Conservation (phyloP, 2,113 vertebrate genomes). For the Psophia crepitans region DNA sequence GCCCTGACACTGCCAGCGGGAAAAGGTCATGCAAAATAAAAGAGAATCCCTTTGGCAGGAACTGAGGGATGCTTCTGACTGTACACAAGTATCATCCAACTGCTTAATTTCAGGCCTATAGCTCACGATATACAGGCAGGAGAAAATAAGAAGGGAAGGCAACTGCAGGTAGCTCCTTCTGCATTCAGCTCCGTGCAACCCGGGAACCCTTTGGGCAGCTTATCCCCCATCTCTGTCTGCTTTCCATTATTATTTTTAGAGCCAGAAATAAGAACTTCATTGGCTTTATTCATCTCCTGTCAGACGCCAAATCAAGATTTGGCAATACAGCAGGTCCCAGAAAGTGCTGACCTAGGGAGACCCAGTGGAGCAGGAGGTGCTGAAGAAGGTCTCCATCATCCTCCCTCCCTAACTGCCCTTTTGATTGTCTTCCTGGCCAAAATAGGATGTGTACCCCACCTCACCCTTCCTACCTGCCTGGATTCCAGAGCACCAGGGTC, state of each 20-base stretch:
- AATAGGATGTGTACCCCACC: neutral
- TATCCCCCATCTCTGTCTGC: neutral
- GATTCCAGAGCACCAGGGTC: neutral
- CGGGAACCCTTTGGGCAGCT: neutral
- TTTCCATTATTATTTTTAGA: slow-evolving; percentile 47
- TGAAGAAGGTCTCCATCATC: neutral
- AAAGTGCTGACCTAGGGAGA: slow-evolving; percentile 39
- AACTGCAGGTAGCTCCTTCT: neutral
- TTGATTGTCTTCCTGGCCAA: neutral
- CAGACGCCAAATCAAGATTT: slow-evolving; percentile 25
- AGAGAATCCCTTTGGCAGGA: neutral
- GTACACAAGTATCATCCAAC: neutral
- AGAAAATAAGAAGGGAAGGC: neutral
- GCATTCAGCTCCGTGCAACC: neutral
- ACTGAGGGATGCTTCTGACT: neutral
- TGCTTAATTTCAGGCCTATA: neutral
- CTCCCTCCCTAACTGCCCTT: neutral
- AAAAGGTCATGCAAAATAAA: neutral
- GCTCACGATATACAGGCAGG: neutral
- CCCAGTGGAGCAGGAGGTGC: neutral
- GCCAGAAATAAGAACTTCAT: slow-evolving; percentile 52
- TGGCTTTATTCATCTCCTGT: slow-evolving; percentile 35
- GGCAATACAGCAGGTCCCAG: neutral
- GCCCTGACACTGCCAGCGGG: neutral
- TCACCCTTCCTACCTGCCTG: neutral